Evolutionary conservation across 2,888 invertebrate genomes (phyloP).

Genomic region (Resseliella maxima): DNA sequence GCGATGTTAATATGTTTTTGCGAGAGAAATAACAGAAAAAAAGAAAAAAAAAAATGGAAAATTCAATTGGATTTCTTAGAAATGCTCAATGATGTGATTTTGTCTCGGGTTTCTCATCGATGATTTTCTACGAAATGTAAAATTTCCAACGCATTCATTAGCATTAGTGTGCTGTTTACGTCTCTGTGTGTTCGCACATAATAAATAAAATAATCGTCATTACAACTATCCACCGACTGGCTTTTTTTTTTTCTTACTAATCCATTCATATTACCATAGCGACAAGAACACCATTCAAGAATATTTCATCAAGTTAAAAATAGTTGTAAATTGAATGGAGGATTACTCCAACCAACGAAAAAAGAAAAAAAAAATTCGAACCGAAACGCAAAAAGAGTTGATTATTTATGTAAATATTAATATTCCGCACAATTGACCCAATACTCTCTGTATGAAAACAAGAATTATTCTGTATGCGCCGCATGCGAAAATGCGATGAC

Average conservation of each 20-base stretch:
- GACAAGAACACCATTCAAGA: not conserved
- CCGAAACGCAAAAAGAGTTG: not conserved
- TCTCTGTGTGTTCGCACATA: not conserved
- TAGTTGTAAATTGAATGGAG: not conserved
- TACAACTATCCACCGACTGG: not conserved
- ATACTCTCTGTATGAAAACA: not conserved
- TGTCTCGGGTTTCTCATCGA: too few relatives aligned
- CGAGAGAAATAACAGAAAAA: too few relatives aligned
- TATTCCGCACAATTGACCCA: slow-evolving; percentile 22
- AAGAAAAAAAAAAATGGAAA: too few relatives aligned
- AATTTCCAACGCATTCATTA: not conserved
- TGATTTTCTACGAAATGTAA: not conserved
- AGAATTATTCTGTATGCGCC: slow-evolving; percentile 27
- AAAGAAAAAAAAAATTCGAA: not conserved
- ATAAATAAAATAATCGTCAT: not conserved
- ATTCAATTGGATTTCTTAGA: too few relatives aligned
- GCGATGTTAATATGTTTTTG: too few relatives aligned
- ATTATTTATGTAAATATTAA: slow-evolving; percentile 38
- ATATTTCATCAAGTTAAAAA: not conserved
- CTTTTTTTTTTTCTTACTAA: too few relatives aligned
- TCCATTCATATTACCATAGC: not conserved
- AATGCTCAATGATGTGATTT: too few relatives aligned
- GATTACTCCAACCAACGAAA: too few relatives aligned
- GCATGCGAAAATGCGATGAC: not conserved
- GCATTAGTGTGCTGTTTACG: too few relatives aligned